Evolutionary conservation across 1,140 invertebrate species (phyloP).

Genomic region (Teleopsis dalmanni): DNA sequence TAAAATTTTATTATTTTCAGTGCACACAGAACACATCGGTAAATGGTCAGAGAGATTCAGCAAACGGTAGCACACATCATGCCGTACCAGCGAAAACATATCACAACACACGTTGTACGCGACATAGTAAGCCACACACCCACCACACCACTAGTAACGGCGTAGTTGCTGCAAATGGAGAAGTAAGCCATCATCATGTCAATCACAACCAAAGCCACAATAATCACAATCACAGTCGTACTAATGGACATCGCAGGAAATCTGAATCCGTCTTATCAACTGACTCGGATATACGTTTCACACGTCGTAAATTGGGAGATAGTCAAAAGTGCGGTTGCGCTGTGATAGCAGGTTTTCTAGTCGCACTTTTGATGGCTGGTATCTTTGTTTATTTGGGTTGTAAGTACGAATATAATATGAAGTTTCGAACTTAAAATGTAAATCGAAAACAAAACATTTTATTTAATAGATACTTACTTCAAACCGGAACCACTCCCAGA

Average conservation of each 20-base stretch:
- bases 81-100: constrained; percentile 29
- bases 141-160: constrained; percentile 17
- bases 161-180: constrained; percentile 9
- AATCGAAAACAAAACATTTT: neutral
- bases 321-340: constrained; percentile 77
- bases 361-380: constrained; percentile 70
- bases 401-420: constrained; percentile 51
- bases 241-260: constrained; percentile 42
- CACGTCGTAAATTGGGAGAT: constrained; percentile 67
- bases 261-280: constrained; percentile 72
- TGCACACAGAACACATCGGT: constrained; percentile 4
- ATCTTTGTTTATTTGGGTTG: constrained; percentile 80
- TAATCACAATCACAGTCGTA: constrained; percentile 24
- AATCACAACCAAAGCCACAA: constrained; percentile 26
- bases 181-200: neutral
- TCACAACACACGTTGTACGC: constrained; percentile 38
- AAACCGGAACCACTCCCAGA: constrained; percentile 65
- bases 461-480: constrained; percentile 68
- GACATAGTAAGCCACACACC: constrained; percentile 35
- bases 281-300: constrained; percentile 78
- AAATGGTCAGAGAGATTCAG: constrained; percentile 7
- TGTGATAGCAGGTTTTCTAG: constrained; percentile 70
- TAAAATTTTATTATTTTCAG: constrained; percentile 5
- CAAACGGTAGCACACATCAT: constrained; percentile 8
- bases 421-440: neutral